Percentiles rank a stretch among this genome's conserved stretches.
phyloP scores from a whole-genome alignment of 2,888 invertebrate species.

The Harmothoe impar region DNA sequence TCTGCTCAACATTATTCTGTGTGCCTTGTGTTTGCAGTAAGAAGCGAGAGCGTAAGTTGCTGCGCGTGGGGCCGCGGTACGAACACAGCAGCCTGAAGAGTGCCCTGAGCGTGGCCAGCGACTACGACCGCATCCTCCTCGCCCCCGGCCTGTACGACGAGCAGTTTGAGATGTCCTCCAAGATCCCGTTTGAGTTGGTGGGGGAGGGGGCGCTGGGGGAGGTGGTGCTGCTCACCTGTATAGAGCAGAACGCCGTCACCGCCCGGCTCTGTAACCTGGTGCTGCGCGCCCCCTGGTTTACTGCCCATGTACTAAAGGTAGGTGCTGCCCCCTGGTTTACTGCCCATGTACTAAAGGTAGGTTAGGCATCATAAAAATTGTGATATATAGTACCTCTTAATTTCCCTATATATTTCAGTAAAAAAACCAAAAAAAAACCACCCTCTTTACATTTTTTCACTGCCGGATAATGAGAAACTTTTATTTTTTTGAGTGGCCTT shows the following conservation, averaged over 20 bases:
- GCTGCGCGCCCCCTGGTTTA: conserved; percentile 80
- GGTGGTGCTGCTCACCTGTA: conserved; percentile 78
- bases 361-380: too few relatives aligned
- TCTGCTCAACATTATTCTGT: not conserved
- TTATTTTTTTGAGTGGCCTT: too few relatives aligned
- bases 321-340: conserved; percentile 80
- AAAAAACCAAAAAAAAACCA: too few relatives aligned
- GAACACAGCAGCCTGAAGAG: conserved; percentile 76
- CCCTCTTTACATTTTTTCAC: too few relatives aligned
- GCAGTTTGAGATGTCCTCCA: conserved; percentile 80
- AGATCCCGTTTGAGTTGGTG: conserved; percentile 79
- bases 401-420: not conserved
- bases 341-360: conserved; percentile 78
- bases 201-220: conserved; percentile 78
- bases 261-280: conserved; percentile 78
- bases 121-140: conserved; percentile 78
- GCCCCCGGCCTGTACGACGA: conserved; percentile 80
- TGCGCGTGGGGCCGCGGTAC: conserved; percentile 77
- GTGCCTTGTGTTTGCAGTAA: conserved; percentile 71
- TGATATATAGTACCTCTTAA: not conserved
- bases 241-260: conserved; percentile 77
- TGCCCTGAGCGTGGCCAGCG: conserved; percentile 77
- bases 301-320: conserved; percentile 79
- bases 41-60: conserved; percentile 72
- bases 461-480: too few relatives aligned